A percentile compares a stretch with the other conserved stretches of the same genome.
These are phyloP conservation scores for Ardeotis arabs DNA, from an alignment of 2,113 vertebrate species.

Conservation along the genomic window DNA sequence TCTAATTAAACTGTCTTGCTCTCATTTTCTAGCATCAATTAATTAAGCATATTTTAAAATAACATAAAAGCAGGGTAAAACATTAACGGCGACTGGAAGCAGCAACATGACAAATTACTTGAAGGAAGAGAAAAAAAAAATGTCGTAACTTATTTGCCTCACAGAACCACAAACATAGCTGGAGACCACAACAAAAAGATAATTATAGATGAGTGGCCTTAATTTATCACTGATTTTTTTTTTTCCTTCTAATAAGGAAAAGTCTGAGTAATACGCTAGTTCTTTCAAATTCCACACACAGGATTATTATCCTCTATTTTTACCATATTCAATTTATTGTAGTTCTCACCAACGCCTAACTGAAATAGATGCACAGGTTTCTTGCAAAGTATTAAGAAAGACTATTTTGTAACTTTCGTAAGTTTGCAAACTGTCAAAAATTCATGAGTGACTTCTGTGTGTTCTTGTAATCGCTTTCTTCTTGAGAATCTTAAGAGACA, in stretches of 20 bases:
- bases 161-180: background rate
- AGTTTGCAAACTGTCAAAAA: background rate
- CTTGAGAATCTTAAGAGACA: background rate
- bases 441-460: background rate
- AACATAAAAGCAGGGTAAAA: conserved; percentile 15
- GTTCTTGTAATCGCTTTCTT: background rate
- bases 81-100: background rate
- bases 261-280: background rate
- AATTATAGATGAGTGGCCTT: background rate
- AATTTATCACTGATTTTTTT: background rate
- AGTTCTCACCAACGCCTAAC: background rate
- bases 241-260: background rate
- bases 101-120: background rate
- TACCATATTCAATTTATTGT: background rate
- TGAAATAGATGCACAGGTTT: background rate
- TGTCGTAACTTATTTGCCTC: background rate
- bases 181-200: background rate
- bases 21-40: conserved; percentile 18
- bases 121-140: background rate
- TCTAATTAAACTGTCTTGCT: conserved; percentile 12
- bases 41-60: conserved; percentile 25
- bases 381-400: background rate
- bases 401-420: background rate
- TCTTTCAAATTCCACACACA: background rate
- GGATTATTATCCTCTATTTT: background rate